Conservation (phyloP, 2,888 invertebrate species). For the Tolmerus cingulatus region DNA sequence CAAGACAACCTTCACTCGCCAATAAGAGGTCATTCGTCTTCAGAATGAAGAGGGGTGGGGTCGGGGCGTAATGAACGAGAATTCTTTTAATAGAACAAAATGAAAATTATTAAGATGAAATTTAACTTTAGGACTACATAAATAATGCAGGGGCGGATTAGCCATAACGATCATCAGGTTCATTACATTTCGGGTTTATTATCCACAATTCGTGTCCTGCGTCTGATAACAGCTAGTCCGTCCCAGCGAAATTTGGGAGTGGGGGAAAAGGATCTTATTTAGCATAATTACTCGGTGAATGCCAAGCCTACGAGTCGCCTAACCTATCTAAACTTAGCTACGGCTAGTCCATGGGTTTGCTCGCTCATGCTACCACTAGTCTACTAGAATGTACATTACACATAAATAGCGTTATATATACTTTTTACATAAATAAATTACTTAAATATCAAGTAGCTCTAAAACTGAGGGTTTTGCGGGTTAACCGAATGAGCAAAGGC, state of each 20-base stretch:
- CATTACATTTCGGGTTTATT: neutral
- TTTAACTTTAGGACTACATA: neutral
- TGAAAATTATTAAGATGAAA: no score
- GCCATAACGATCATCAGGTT: neutral
- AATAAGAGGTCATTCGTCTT: neutral
- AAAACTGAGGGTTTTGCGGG: neutral
- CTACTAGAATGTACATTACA: conserved; percentile 31
- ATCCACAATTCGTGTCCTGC: neutral
- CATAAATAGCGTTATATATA: conserved; percentile 40
- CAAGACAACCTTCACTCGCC: neutral
- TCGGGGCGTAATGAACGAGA: neutral
- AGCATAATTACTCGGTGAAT: neutral
- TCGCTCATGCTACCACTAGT: neutral
- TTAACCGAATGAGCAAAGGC: neutral
- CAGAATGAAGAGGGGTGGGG: neutral
- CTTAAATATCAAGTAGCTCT: conserved; percentile 36
- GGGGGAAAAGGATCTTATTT: neutral
- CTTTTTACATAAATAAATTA: conserved; percentile 42
- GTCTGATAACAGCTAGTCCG: neutral
- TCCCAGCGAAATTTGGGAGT: neutral
- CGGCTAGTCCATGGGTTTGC: neutral
- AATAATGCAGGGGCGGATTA: neutral
- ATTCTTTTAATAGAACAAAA: neutral
- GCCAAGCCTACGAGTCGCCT: neutral
- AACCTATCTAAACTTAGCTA: neutral